Evolutionary conservation across 2,113 vertebrate genomes (phyloP).

Genomic region (Anhinga rufa): DNA sequence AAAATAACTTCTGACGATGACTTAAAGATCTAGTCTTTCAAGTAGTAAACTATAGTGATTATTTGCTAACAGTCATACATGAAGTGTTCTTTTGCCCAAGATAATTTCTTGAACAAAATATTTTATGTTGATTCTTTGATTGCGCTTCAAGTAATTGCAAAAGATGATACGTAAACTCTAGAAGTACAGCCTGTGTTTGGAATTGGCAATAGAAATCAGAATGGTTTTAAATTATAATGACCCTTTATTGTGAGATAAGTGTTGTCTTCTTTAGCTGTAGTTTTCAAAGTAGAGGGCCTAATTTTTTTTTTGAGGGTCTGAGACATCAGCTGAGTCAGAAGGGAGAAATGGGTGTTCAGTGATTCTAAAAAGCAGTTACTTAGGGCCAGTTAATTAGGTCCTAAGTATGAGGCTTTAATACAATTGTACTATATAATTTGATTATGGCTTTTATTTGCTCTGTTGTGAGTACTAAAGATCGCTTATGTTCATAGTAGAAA

Average conservation of each 20-base stretch:
- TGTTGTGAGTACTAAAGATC: not conserved
- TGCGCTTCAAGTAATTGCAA: not conserved
- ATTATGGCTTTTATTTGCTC: not conserved
- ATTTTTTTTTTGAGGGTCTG: not conserved
- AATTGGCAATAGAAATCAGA: not conserved
- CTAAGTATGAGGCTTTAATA: not conserved
- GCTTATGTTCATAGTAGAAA: not conserved
- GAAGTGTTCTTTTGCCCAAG: not conserved
- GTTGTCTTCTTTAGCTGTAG: not conserved
- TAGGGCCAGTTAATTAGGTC: not conserved
- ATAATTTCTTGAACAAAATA: not conserved
- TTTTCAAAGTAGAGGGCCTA: not conserved
- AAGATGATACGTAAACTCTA: not conserved
- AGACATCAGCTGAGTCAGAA: not conserved
- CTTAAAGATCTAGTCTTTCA: not conserved
- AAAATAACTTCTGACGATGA: not conserved
- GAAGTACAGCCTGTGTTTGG: not conserved
- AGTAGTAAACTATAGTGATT: not conserved
- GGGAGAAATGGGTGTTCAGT: not conserved
- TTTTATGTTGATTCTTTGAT: not conserved
- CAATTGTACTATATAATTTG: not conserved
- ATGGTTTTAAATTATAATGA: not conserved
- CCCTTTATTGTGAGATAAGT: not conserved
- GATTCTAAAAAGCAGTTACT: not conserved
- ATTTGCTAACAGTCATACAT: not conserved